Percentiles rank a stretch among this genome's conserved stretches.
Evolutionary conservation across 2,797 vertebrate species (phyloP).

Genomic region (Chaetodon trifasciatus): DNA sequence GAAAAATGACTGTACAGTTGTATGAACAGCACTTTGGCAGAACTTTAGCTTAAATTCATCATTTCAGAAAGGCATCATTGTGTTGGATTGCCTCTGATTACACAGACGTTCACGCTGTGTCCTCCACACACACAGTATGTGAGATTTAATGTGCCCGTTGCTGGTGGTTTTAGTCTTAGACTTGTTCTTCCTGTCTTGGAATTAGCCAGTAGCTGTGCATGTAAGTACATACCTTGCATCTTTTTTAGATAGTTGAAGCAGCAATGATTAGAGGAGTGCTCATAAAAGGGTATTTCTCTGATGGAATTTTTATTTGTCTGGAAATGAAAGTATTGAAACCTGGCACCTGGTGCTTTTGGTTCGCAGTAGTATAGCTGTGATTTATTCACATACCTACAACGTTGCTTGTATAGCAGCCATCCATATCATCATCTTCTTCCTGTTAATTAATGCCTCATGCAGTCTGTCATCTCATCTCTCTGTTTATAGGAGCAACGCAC

Average conservation of each 20-base stretch:
- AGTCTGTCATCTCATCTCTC: neutral
- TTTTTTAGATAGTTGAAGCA: conserved; percentile 9
- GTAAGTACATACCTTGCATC: neutral
- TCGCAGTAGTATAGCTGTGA: neutral
- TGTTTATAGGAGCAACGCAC: neutral
- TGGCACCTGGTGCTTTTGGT: neutral
- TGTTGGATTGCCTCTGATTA: neutral
- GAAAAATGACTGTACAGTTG: neutral
- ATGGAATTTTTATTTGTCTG: conserved; percentile 20
- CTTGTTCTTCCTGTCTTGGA: neutral
- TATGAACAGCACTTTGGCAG: neutral
- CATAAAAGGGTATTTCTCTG: conserved; percentile 14
- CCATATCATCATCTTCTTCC: neutral
- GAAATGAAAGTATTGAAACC: conserved; percentile 10
- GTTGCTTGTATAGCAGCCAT: neutral
- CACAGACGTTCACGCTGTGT: neutral
- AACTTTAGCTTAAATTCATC: neutral
- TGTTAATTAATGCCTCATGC: neutral
- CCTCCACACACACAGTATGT: neutral
- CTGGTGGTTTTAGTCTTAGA: neutral
- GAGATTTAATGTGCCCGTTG: neutral
- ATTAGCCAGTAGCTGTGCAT: neutral
- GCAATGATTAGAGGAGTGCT: conserved; percentile 11
- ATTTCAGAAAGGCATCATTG: neutral
- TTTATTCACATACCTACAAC: conserved; percentile 1